Conservation (phyloP, 2,113 vertebrate genomes). For the Entelurus aequoreus region DNA sequence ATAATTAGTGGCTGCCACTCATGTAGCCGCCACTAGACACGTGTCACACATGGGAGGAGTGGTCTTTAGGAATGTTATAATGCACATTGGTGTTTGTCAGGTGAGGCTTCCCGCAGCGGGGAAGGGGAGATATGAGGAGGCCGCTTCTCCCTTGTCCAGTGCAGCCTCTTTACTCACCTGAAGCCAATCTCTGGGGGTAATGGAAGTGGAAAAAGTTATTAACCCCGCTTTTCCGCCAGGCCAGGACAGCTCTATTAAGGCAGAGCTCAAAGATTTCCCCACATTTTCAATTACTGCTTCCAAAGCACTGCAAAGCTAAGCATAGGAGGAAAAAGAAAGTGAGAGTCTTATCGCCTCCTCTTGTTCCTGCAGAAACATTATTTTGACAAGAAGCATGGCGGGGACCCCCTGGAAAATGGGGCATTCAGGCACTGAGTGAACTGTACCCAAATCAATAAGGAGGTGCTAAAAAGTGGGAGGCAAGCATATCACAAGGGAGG, state of each 20-base stretch:
- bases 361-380: conserved; percentile 42
- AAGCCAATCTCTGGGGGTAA: conserved; percentile 71
- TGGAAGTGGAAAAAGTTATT: conserved; percentile 74
- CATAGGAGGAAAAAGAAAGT: conserved; percentile 39
- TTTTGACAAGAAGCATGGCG: conserved; percentile 55
- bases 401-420: conserved; percentile 26
- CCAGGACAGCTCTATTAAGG: conserved; percentile 70
- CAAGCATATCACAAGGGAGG: neutral
- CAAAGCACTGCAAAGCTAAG: conserved; percentile 20
- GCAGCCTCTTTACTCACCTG: conserved; percentile 65
- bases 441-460: neutral
- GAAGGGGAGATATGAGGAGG: conserved; percentile 45
- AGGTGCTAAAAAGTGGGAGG: neutral
- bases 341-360: conserved; percentile 39
- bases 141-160: conserved; percentile 50
- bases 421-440: conserved; percentile 24
- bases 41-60: conserved; percentile 18
- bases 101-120: conserved; percentile 31
- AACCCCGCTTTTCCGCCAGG: conserved; percentile 66
- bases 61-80: conserved; percentile 36
- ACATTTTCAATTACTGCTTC: conserved; percentile 69
- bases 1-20: conserved; percentile 43
- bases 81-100: conserved; percentile 38
- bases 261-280: conserved; percentile 60
- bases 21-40: conserved; percentile 4